These are phyloP conservation scores for Ylistrum balloti DNA, from an alignment of 1,140 invertebrate species.

Conservation along the genomic window DNA sequence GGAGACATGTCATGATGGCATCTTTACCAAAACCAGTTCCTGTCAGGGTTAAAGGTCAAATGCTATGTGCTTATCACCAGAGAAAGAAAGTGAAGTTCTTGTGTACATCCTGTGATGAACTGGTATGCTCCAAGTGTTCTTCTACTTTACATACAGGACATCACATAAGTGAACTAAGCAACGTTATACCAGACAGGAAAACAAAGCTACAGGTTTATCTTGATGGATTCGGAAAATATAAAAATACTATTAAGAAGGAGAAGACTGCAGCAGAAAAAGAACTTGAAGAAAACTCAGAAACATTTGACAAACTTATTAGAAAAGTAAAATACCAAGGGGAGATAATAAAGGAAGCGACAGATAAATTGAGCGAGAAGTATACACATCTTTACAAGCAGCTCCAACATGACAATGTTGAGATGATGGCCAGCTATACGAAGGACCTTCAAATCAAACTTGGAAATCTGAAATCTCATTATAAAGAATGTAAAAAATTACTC, in stretches of 20 bases:
- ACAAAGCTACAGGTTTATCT: neutral
- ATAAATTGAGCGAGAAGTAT: neutral
- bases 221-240: neutral
- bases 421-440: neutral
- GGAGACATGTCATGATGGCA: neutral
- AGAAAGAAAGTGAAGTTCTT: constrained; percentile 8
- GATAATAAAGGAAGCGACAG: neutral
- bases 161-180: neutral
- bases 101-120: neutral
- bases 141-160: neutral
- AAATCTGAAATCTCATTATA: neutral
- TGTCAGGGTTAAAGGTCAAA: constrained; percentile 32
- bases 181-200: neutral
- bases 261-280: neutral
- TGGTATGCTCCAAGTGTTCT: neutral
- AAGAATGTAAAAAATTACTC: neutral
- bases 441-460: neutral
- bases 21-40: neutral
- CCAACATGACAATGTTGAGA: neutral
- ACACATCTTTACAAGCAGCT: neutral
- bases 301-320: neutral
- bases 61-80: constrained; percentile 7
- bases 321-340: constrained; percentile 6
- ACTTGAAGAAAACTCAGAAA: neutral
- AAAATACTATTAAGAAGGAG: neutral